Base-by-base conservation (phyloP, 2,113 vertebrate genomes). In the Nicator chloris region DNA sequence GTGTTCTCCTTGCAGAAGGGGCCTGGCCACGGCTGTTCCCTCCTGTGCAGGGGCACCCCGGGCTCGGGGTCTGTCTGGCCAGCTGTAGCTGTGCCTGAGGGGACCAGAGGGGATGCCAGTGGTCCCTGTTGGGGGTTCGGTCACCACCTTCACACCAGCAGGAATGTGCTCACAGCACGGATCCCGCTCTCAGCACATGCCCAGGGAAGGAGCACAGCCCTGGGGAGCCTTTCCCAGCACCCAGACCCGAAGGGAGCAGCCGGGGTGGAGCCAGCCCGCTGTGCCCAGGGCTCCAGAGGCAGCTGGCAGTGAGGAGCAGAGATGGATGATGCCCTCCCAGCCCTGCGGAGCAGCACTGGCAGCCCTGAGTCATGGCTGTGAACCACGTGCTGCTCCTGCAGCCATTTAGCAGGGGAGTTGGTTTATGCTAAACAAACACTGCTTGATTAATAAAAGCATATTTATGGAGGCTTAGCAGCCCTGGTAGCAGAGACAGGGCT, bases 391-490 rank as follows among this genome's bases (percentile, higher is more conserved):
- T 24, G 47, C 82, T 94, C 88, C 91, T 13, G 13, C 33, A 10
- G 72, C 50, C 75, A 59, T 90, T 75, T 45, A 61, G 31, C 81
- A 86, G 77, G 92, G 76, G 91, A 94, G 91, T 66, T 80, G 94
- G 94, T 94, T 94, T 93, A 94, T 81, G 82, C 92, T 94, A 96
- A 96, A 93, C 92, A 96, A 97, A 96, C 86, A 95, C 51, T 20
- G 70, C 69, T 88, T 85, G 92, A 92, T 96, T 96, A 96, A 93
- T 93, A 96, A 92, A 94, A 96, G 75, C 72, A 19, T 81, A 92
- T 94, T 96, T 94, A 95, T 72, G 40, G 61, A 82, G 79, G 69
- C 80, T 86, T 66, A 90, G 82, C 11, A 16, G 60, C 79, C 82
- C 77, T 7, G 6, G 37, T 66, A 82, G 79, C 56, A 82, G 69